Evolutionary conservation across 2,797 vertebrate species (phyloP).

Genomic region (Xenopus petersii): DNA sequence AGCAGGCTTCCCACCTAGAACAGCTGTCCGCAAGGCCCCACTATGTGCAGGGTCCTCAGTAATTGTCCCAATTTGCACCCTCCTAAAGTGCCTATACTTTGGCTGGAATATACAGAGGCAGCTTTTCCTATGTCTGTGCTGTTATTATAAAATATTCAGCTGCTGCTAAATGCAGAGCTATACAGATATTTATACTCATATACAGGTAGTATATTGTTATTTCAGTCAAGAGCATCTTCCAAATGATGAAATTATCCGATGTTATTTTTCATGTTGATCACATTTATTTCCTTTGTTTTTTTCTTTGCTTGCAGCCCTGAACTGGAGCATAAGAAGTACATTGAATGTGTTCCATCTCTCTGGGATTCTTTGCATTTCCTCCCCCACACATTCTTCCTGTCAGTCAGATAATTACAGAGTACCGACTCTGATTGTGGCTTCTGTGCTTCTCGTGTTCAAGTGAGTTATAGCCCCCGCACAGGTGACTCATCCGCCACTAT

Average conservation of each 20-base stretch:
- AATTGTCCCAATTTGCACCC: too few relatives aligned
- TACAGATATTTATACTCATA: neutral
- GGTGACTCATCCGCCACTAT: conserved; percentile 35
- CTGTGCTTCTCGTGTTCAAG: conserved; percentile 30
- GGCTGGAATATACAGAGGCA: too few relatives aligned
- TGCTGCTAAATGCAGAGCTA: too few relatives aligned
- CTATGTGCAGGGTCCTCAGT: too few relatives aligned
- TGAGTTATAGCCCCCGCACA: conserved; percentile 29
- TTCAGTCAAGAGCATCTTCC: neutral
- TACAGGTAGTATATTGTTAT: neutral
- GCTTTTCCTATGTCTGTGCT: too few relatives aligned
- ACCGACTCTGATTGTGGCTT: conserved; percentile 40
- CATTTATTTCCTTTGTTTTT: neutral
- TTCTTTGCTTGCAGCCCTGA: neutral
- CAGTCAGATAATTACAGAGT: conserved; percentile 44
- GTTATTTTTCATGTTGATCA: neutral
- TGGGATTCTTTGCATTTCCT: conserved; percentile 29
- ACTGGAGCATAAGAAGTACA: neutral
- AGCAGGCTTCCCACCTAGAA: too few relatives aligned
- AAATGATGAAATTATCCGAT: neutral
- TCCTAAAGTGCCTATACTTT: too few relatives aligned
- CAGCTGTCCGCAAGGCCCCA: too few relatives aligned
- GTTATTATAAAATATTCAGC: too few relatives aligned
- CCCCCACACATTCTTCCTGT: conserved; percentile 44
- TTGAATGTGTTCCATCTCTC: conserved; percentile 28